These are phyloP conservation scores for Ellobium chinense DNA, from an alignment of 2,888 invertebrate genomes.

Conservation along the genomic window DNA sequence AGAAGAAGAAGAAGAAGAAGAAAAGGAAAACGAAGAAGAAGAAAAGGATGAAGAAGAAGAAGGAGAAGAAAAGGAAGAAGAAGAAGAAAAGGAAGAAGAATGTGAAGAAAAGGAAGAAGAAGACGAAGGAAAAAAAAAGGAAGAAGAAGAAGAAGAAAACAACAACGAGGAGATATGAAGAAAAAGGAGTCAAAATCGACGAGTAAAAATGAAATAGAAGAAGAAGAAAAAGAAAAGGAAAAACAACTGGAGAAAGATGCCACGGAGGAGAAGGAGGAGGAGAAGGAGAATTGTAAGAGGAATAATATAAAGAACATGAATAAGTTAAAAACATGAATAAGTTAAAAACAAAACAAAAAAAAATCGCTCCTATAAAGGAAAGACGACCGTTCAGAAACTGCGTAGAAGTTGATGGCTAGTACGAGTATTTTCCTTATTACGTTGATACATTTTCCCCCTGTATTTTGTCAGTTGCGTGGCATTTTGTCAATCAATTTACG, in stretches of 20 bases:
- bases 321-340: too few species aligned
- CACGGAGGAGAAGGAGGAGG: background rate
- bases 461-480: too few species aligned
- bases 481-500: too few species aligned
- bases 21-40: background rate
- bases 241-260: background rate
- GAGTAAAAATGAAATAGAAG: background rate
- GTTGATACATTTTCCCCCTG: too few species aligned
- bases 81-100: background rate
- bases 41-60: background rate
- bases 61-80: background rate
- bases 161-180: background rate
- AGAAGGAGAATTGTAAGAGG: too few species aligned
- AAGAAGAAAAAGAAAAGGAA: background rate
- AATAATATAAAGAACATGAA: too few species aligned
- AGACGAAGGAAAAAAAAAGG: slow-evolving; percentile 1
- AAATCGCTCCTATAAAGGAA: background rate
- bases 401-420: too few species aligned
- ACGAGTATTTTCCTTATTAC: too few species aligned
- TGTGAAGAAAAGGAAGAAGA: slow-evolving; percentile 1
- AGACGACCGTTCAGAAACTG: too few species aligned
- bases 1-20: background rate
- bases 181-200: background rate
- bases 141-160: background rate
- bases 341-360: background rate